A percentile compares a stretch with the other conserved stretches of the same genome.
These are phyloP conservation scores for Tragulus kanchil DNA, from an alignment of 2,113 vertebrate species.

Conservation along the genomic window DNA sequence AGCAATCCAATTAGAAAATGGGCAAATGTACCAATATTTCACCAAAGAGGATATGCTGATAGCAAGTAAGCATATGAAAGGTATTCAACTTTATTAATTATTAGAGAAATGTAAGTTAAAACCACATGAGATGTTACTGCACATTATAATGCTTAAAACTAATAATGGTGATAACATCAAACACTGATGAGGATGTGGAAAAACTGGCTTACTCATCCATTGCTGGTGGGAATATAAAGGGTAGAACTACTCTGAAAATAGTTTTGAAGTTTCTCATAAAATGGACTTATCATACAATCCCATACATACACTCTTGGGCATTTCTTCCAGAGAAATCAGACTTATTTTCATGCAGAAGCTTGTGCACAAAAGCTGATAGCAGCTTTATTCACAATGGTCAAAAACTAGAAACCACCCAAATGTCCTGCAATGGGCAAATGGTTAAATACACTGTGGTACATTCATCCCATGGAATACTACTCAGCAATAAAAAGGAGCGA, in stretches of 20 bases:
- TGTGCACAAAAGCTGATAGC: background rate
- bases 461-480: background rate
- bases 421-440: background rate
- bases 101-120: conserved; percentile 5
- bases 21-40: background rate
- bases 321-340: background rate
- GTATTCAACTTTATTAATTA: background rate
- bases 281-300: background rate
- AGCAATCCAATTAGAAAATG: background rate
- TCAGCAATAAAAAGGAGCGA: background rate
- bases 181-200: background rate
- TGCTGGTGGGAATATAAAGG: background rate
- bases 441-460: background rate
- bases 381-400: background rate
- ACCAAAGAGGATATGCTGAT: background rate
- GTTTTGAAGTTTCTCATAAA: background rate
- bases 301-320: background rate
- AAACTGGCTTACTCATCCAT: background rate
- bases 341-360: background rate
- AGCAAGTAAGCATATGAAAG: background rate
- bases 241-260: background rate
- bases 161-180: background rate
- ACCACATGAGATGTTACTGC: background rate
- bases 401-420: background rate
- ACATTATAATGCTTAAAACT: background rate